These are phyloP conservation scores for Myotis daubentonii DNA, from an alignment of 2,797 vertebrate genomes.

Conservation along the genomic window DNA sequence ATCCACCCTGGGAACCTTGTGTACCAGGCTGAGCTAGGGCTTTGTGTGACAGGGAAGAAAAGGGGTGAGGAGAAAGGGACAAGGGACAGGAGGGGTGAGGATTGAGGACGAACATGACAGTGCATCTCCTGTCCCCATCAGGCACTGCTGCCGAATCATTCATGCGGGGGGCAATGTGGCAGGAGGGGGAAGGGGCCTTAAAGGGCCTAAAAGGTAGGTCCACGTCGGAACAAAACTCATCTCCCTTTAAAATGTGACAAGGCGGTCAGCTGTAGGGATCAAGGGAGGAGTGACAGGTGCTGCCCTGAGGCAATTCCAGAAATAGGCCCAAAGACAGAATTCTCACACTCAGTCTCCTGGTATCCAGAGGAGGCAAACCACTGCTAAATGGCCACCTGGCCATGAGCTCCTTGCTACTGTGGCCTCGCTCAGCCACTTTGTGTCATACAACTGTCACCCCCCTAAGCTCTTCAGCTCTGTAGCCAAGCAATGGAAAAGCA, in stretches of 20 bases:
- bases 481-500: not conserved
- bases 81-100: not conserved
- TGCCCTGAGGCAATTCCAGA: not conserved
- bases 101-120: not conserved
- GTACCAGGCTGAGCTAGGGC: not conserved
- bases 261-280: fast-evolving
- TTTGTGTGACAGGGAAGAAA: not conserved
- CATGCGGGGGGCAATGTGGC: not conserved
- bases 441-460: fast-evolving
- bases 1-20: not conserved
- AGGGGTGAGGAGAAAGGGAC: not conserved
- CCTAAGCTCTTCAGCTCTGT: not conserved
- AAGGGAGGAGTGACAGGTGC: fast-evolving
- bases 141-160: not conserved
- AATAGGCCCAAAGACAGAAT: not conserved
- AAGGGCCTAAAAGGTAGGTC: not conserved
- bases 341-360: fast-evolving
- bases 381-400: no score
- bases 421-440: not conserved
- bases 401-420: not conserved
- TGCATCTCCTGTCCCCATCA: fast-evolving
- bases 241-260: not conserved
- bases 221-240: not conserved
- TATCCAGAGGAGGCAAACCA: not conserved
- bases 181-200: no score